Percentiles rank a stretch among this genome's conserved stretches.
Evolutionary conservation across 2,113 vertebrate genomes (phyloP).

Genomic region (Rhabdornis inornatus): DNA sequence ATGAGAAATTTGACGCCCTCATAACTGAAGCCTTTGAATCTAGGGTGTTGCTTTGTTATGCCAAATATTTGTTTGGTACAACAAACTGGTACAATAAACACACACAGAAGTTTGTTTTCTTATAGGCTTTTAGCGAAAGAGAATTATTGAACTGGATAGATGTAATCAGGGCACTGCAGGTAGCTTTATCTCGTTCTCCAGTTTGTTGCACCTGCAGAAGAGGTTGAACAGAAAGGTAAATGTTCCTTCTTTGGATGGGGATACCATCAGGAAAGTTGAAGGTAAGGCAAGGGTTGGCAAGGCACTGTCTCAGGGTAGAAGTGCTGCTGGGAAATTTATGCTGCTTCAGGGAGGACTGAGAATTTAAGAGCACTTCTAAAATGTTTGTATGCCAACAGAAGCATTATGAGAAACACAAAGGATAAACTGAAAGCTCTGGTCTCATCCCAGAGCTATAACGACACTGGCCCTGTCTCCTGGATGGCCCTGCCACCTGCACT

Average conservation of each 20-base stretch:
- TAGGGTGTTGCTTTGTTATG: neutral
- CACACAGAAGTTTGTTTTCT: neutral
- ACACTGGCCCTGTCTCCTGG: neutral
- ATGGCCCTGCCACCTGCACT: neutral
- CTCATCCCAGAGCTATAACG: neutral
- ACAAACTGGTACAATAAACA: neutral
- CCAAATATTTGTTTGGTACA: neutral
- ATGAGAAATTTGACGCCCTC: rapidly evolving
- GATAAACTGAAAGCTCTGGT: neutral
- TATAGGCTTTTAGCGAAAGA: neutral
- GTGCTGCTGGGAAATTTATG: neutral
- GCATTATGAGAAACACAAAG: neutral
- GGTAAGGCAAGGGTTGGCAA: neutral
- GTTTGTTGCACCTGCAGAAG: neutral
- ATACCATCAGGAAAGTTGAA: neutral
- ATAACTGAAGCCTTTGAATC: neutral
- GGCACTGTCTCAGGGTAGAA: neutral
- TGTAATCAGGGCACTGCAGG: rapidly evolving
- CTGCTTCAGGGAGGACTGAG: neutral
- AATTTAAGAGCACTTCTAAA: neutral
- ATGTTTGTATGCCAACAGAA: neutral
- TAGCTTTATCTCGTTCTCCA: neutral
- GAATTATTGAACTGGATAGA: neutral
- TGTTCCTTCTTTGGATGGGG: neutral
- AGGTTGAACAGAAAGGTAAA: neutral